phyloP scores from a whole-genome alignment of 2,888 invertebrate species.

The Agrilus cyanescens region DNA sequence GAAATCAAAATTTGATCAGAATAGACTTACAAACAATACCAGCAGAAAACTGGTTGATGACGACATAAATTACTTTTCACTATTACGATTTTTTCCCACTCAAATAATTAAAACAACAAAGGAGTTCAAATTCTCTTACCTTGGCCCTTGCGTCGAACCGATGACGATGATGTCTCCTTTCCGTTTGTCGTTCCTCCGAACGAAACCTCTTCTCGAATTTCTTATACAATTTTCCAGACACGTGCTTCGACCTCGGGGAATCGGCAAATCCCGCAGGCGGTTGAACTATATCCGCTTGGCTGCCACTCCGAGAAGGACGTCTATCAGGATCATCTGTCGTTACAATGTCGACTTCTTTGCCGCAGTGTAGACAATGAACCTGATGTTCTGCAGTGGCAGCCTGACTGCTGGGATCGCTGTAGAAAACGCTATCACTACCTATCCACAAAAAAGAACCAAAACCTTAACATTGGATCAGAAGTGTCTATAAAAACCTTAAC shows the following conservation, averaged over 20 bases:
- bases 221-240: constrained; percentile 53
- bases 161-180: constrained; percentile 49
- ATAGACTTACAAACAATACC: no score
- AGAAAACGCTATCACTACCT: constrained; percentile 79
- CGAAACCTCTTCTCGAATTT: constrained; percentile 67
- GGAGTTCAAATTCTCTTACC: constrained; percentile 32
- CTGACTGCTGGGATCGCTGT: constrained; percentile 62
- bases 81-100: no score
- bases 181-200: constrained; percentile 59
- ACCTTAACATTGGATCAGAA: no score
- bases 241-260: constrained; percentile 48
- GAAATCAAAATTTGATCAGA: no score
- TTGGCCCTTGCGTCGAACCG: constrained; percentile 70
- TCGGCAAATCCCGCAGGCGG: constrained; percentile 84
- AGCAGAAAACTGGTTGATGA: no score
- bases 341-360: constrained; percentile 53
- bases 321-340: constrained; percentile 31
- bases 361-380: constrained; percentile 71
- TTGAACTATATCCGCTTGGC: constrained; percentile 58
- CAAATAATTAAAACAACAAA: no score
- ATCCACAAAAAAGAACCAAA: no score
- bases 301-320: constrained; percentile 19
- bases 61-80: no score
- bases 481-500: no score
- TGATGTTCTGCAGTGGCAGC: constrained; percentile 33